phyloP scores from a whole-genome alignment of 2,797 vertebrate genomes.

The Platalea minor region DNA sequence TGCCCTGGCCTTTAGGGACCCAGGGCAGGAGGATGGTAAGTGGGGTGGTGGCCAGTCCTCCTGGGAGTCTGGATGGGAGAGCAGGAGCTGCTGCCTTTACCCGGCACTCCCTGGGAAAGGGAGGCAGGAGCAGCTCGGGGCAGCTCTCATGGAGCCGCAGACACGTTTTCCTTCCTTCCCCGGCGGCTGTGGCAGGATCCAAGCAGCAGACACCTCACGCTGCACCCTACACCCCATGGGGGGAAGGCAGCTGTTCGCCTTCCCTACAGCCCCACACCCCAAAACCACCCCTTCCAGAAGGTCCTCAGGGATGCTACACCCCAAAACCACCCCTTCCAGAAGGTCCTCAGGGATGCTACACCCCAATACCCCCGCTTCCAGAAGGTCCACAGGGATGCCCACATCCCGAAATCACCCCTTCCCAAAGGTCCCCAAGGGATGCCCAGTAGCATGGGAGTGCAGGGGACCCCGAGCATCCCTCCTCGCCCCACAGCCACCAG shows the following conservation, averaged over 20 bases:
- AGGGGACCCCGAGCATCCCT: too few species aligned
- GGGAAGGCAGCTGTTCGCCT: not conserved
- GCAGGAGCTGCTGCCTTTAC: not conserved
- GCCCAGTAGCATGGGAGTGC: not conserved
- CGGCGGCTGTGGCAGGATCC: rapidly evolving
- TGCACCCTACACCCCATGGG: not conserved
- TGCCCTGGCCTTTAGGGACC: not conserved
- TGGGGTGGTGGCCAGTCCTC: not conserved
- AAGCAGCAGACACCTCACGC: not conserved
- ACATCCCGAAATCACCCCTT: not conserved
- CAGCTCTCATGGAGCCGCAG: rapidly evolving
- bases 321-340: not conserved
- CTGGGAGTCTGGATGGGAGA: not conserved
- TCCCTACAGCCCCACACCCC: not conserved
- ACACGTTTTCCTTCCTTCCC: not conserved
- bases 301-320: rapidly evolving
- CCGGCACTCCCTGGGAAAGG: not conserved
- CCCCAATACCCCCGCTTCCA: not conserved
- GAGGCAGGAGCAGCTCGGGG: not conserved
- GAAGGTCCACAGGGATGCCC: rapidly evolving
- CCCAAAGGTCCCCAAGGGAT: not conserved
- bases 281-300: rapidly evolving
- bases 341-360: not conserved
- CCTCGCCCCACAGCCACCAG: not conserved
- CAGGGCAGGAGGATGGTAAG: rapidly evolving